phyloP scores from a whole-genome alignment of 2,113 vertebrate species.

The cat (Felis catus) region F.catus_Fca126_mat1.0 CM031411.1:121573001-121573500 shows the following conservation, averaged over 20 bases:
- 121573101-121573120: neutral
- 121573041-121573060: neutral
- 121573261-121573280: neutral
- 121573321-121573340: neutral
- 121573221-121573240: neutral
- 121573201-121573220: neutral
- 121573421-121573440: neutral
- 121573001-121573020: slow-evolving; percentile 5
- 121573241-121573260: neutral
- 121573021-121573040: neutral
- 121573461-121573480: neutral
- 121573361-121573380: neutral
- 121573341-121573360: neutral
- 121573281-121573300: neutral
- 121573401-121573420: neutral
- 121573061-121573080: neutral
- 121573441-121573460: neutral
- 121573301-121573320: neutral
- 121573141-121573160: neutral
- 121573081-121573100: neutral
- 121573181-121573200: neutral
- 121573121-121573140: neutral
- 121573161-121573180: neutral
- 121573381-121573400: neutral
- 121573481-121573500: neutral